Evolutionary conservation across 2,113 vertebrate species (phyloP).

Genomic region (Mus musculus): GRCm39 chr17:73870001-73870500

Average conservation of each 20-base stretch:
- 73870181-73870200: neutral
- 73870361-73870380: neutral
- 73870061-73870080: neutral
- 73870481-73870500: neutral
- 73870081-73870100: neutral
- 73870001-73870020: neutral
- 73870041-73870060: neutral
- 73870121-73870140: neutral
- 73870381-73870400: neutral
- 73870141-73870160: neutral
- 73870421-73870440: neutral
- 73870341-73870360: neutral
- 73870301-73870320: neutral
- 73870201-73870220: neutral
- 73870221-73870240: neutral
- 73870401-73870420: neutral
- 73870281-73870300: neutral
- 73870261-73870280: neutral
- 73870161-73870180: conserved; percentile 2
- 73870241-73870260: neutral
- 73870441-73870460: neutral
- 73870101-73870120: neutral
- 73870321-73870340: neutral
- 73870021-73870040: neutral
- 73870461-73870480: neutral